Percentiles rank a stretch among this genome's conserved stretches.
Conservation (phyloP, 1,140 invertebrate species). For the Listronotus bonariensis region DNA sequence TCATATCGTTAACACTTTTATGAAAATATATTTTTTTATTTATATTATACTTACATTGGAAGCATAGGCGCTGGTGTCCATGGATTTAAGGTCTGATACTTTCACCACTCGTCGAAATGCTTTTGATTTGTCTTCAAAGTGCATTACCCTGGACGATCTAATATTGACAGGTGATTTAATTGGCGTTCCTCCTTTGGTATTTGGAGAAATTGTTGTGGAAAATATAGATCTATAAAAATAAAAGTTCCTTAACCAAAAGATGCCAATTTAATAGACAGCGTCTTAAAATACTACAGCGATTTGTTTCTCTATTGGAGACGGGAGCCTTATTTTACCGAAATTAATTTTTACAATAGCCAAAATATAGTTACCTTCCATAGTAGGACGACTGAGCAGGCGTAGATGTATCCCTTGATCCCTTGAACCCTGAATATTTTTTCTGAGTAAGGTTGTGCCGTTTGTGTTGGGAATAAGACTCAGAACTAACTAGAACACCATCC, state of each 20-base stretch:
- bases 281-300: no score
- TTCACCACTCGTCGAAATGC: slow-evolving; percentile 1
- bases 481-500: slow-evolving; percentile 4
- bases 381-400: not conserved
- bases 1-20: no score
- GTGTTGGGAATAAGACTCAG: not conserved
- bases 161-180: not conserved
- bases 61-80: not conserved
- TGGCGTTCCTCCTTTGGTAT: not conserved
- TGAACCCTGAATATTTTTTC: not conserved
- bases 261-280: no score
- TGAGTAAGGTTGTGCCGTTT: not conserved
- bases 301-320: no score
- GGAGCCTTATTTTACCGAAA: no score
- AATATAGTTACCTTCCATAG: not conserved
- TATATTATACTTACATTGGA: not conserved
- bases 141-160: slow-evolving; percentile 14
- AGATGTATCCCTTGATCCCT: not conserved
- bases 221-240: not conserved
- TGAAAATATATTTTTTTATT: no score
- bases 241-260: no score
- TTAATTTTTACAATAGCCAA: no score
- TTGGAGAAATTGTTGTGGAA: not conserved
- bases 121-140: slow-evolving; percentile 7
- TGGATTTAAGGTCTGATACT: not conserved